These are phyloP conservation scores for Strigamia maritima DNA, from an alignment of 2,888 invertebrate species.

Conservation along the genomic window DNA sequence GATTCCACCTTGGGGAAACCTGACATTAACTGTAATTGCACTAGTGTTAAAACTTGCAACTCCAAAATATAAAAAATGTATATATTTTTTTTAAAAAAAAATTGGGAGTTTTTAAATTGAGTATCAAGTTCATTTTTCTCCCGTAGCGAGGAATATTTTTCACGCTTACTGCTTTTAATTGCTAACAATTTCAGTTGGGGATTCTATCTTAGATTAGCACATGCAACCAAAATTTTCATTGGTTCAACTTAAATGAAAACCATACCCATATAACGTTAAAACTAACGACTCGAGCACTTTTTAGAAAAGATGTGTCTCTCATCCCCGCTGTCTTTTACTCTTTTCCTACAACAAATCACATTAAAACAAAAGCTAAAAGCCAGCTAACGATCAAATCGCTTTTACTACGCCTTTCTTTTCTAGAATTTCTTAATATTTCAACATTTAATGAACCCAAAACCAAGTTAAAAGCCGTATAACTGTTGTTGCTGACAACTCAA, in stretches of 20 bases:
- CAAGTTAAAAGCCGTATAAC: no score
- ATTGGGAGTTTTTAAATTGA: neutral
- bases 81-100: no score
- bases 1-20: neutral
- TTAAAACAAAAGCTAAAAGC: no score
- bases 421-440: no score
- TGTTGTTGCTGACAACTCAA: no score
- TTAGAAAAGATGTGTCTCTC: no score
- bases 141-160: slow-evolving; percentile 1
- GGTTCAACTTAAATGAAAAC: slow-evolving; percentile 5
- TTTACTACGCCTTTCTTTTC: no score
- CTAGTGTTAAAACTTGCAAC: neutral
- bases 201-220: slow-evolving; percentile 16
- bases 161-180: slow-evolving; percentile 19
- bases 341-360: no score
- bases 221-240: slow-evolving; percentile 2
- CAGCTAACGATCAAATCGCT: no score
- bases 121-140: neutral
- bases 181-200: slow-evolving; percentile 11
- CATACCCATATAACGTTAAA: neutral
- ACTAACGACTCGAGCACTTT: neutral
- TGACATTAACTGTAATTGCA: neutral
- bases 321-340: neutral
- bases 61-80: no score
- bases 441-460: no score